These are phyloP conservation scores for Spatulosminthurus flaviceps DNA, from an alignment of 2,888 invertebrate species.

Conservation along the genomic window DNA sequence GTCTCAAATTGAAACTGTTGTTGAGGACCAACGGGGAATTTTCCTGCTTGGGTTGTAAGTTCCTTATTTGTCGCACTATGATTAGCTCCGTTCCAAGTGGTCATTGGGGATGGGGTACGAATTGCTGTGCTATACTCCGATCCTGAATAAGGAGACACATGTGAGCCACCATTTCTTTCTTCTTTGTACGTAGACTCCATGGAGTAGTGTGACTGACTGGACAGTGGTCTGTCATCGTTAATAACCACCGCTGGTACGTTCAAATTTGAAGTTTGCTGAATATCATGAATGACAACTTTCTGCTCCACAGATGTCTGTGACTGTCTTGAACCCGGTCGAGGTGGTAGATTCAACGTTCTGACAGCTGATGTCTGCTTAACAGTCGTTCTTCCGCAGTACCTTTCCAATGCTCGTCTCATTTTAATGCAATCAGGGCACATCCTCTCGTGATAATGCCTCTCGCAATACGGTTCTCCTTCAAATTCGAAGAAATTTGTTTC, in stretches of 20 bases:
- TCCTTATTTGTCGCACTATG: background rate
- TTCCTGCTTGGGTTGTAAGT: constrained; percentile 9
- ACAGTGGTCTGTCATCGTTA: constrained; percentile 41
- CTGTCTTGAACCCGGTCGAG: constrained; percentile 36
- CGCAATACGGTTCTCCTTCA: constrained; percentile 61
- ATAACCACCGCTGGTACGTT: constrained; percentile 25
- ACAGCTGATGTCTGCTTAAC: constrained; percentile 26
- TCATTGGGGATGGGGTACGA: constrained; percentile 27
- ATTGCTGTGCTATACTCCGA: constrained; percentile 46
- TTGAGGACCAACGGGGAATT: constrained; percentile 43
- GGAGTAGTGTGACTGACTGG: constrained; percentile 48
- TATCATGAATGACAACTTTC: constrained; percentile 42
- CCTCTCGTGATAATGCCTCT: constrained; percentile 61
- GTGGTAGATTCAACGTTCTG: constrained; percentile 38
- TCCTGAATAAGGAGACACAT: constrained; percentile 42
- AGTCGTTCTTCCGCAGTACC: constrained; percentile 56
- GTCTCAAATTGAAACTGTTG: constrained; percentile 45
- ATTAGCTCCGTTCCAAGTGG: constrained; percentile 30
- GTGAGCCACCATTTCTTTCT: constrained; percentile 27
- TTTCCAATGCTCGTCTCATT: constrained; percentile 59
- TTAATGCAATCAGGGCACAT: constrained; percentile 64
- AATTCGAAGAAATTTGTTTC: constrained; percentile 61
- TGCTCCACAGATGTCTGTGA: constrained; percentile 30
- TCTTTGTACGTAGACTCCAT: constrained; percentile 44
- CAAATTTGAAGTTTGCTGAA: constrained; percentile 12